Evolutionary conservation across 2,797 vertebrate genomes (phyloP).

Genomic region (Urophycis tenuis): DNA sequence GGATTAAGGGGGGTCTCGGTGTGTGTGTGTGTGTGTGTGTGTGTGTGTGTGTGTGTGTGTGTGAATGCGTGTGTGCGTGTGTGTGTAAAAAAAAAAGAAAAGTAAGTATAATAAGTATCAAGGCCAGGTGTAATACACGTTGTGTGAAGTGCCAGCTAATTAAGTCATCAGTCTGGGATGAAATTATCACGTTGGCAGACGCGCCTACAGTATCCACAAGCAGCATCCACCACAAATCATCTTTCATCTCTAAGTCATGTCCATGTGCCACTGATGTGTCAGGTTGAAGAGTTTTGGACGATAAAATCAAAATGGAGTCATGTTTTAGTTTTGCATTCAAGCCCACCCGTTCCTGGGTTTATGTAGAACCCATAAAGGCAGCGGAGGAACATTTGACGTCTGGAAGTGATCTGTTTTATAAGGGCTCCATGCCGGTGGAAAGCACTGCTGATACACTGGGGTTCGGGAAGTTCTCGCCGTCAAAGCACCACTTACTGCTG

Average conservation of each 20-base stretch:
- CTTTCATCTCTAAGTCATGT: constrained; percentile 10
- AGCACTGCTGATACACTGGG: constrained; percentile 15
- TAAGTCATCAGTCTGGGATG: constrained; percentile 22
- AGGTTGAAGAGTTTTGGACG: constrained; percentile 24
- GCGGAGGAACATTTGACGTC: constrained; percentile 23
- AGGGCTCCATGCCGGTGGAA: constrained; percentile 8
- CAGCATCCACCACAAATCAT: constrained; percentile 26
- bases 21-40: not conserved
- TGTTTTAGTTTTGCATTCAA: constrained; percentile 26
- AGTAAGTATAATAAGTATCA: constrained; percentile 8
- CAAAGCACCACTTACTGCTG: constrained; percentile 23
- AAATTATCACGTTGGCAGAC: constrained; percentile 28
- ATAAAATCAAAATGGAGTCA: constrained; percentile 31
- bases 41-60: not conserved
- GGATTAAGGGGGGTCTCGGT: constrained; percentile 50
- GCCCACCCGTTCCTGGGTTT: constrained; percentile 24
- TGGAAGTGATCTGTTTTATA: constrained; percentile 23
- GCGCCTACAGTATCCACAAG: constrained; percentile 17
- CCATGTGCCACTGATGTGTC: constrained; percentile 5
- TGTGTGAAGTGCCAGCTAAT: constrained; percentile 6
- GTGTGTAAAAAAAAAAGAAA: constrained; percentile 24
- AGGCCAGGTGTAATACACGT: not conserved
- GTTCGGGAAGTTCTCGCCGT: constrained; percentile 15
- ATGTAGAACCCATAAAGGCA: constrained; percentile 27
- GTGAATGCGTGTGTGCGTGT: not conserved